phyloP scores from a whole-genome alignment of 2,113 vertebrate species.

The Octodon degus region DNA sequence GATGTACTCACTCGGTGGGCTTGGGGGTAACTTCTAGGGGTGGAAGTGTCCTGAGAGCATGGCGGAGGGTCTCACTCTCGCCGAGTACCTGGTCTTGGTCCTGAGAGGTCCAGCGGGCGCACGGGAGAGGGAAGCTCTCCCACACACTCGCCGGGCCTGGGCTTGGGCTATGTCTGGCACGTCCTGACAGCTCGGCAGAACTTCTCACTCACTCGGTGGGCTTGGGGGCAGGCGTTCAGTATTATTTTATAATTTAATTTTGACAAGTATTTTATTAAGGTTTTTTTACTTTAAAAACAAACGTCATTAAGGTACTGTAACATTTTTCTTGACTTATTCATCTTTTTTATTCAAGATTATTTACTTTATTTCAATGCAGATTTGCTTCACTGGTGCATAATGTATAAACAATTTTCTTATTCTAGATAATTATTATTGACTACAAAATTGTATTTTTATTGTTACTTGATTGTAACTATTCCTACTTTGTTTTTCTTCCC shows the following conservation, averaged over 20 bases:
- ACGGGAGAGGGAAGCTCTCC: too few species aligned
- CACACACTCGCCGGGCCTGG: too few species aligned
- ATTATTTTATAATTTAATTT: conserved; percentile 49
- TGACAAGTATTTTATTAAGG: conserved; percentile 26
- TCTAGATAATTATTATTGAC: conserved; percentile 47
- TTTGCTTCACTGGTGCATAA: conserved; percentile 33
- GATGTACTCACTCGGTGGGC: too few species aligned
- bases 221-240: too few species aligned
- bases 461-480: neutral
- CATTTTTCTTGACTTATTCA: conserved; percentile 28
- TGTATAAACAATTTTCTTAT: conserved; percentile 28
- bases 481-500: neutral
- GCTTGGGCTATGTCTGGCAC: too few species aligned
- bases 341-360: neutral
- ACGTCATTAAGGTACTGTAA: conserved; percentile 15
- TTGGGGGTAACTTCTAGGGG: too few species aligned
- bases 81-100: too few species aligned
- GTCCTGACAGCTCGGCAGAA: too few species aligned
- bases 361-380: conserved; percentile 29
- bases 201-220: too few species aligned
- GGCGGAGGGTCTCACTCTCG: too few species aligned
- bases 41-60: too few species aligned
- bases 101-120: too few species aligned
- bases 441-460: neutral
- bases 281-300: conserved; percentile 56